A percentile compares a stretch with the other conserved stretches of the same genome.
Evolutionary conservation across 2,113 vertebrate genomes (phyloP).

Genomic region (Lonchura striata): DNA sequence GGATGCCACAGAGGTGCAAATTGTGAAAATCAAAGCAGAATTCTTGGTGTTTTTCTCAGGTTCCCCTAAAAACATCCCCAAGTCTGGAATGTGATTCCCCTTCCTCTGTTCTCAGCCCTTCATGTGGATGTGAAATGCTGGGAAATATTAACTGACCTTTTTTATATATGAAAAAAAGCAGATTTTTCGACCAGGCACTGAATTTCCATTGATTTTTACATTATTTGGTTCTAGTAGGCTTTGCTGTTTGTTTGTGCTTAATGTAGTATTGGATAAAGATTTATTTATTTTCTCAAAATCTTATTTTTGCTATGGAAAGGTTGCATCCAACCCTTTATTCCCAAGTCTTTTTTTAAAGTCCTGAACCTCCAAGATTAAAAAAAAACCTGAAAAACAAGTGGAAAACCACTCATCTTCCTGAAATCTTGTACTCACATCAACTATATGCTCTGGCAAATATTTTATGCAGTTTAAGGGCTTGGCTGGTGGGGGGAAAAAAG

Average conservation of each 20-base stretch:
- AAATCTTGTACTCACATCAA: not conserved
- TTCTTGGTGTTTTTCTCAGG: rapidly evolving
- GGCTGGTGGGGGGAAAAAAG: not conserved
- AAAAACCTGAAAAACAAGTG: no score
- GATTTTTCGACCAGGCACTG: not conserved
- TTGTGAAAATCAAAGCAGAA: not conserved
- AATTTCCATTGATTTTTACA: not conserved
- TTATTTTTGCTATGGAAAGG: not conserved
- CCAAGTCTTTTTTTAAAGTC: not conserved
- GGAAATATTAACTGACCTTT: not conserved
- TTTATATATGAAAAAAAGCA: rapidly evolving
- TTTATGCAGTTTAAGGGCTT: not conserved
- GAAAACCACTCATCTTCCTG: not conserved
- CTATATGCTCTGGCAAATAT: not conserved
- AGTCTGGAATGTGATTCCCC: rapidly evolving
- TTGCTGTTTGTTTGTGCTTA: not conserved
- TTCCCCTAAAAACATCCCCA: not conserved
- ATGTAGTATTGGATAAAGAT: not conserved
- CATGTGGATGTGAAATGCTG: no score
- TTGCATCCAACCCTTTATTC: not conserved
- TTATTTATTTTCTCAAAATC: no score
- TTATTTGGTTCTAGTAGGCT: not conserved
- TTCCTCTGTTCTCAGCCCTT: not conserved
- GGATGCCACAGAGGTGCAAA: not conserved
- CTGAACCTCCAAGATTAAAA: no score